Evolutionary conservation across 2,888 invertebrate genomes (phyloP).

Genomic region (Slavum lentiscoides): DNA sequence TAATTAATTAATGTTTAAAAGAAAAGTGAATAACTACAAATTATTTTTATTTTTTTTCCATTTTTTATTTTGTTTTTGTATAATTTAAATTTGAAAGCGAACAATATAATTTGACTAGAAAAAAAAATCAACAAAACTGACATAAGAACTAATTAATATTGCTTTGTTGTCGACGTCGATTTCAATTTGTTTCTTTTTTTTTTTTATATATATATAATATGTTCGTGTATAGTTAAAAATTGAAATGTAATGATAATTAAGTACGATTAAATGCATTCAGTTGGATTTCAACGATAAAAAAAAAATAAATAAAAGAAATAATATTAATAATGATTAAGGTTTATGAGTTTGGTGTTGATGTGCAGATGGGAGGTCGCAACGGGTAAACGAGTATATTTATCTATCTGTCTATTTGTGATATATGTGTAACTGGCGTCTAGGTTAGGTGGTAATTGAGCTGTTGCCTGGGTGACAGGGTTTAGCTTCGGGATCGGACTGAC

Average conservation of each 20-base stretch:
- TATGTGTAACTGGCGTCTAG: slow-evolving; percentile 53
- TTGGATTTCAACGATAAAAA: too few species aligned
- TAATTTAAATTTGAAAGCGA: slow-evolving; percentile 29
- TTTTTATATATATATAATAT: not conserved
- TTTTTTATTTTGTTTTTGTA: slow-evolving; percentile 26
- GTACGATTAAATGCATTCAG: not conserved
- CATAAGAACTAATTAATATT: not conserved
- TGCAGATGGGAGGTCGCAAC: slow-evolving; percentile 53
- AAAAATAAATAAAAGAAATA: slow-evolving; percentile 4
- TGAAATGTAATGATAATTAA: not conserved
- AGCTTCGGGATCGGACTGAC: slow-evolving; percentile 75
- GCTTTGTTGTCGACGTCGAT: not conserved
- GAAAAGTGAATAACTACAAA: not conserved
- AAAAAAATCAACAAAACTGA: not conserved
- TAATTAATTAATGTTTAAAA: not conserved
- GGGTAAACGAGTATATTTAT: slow-evolving; percentile 51
- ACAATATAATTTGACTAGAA: not conserved
- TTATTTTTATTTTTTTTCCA: not conserved
- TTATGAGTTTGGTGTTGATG: slow-evolving; percentile 45
- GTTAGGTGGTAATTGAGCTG: slow-evolving; percentile 55
- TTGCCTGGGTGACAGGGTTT: slow-evolving; percentile 64
- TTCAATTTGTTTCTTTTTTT: not conserved
- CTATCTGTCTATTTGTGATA: slow-evolving; percentile 53
- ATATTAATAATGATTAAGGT: slow-evolving; percentile 15
- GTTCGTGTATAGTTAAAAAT: too few species aligned